Percentiles rank a stretch among this genome's conserved stretches.
Evolutionary conservation across 2,888 invertebrate genomes (phyloP).

Genomic region (Pachliopta kotzebuea): DNA sequence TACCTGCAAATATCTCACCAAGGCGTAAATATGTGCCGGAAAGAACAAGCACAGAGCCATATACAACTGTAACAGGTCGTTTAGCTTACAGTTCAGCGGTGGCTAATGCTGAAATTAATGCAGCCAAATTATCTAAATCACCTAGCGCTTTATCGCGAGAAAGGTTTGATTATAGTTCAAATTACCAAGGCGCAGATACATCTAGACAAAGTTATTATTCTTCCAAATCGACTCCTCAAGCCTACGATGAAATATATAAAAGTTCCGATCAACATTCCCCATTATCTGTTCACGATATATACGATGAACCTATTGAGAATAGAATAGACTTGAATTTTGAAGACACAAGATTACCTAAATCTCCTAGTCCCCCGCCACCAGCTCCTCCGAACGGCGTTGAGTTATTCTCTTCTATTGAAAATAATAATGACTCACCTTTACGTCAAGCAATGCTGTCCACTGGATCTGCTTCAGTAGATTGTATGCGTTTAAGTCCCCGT

Average conservation of each 20-base stretch:
- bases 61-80: conserved; percentile 83
- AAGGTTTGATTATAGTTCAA: conserved; percentile 79
- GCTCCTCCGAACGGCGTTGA: conserved; percentile 85
- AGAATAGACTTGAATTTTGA: conserved; percentile 72
- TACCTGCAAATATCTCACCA: conserved; percentile 80
- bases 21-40: conserved; percentile 80
- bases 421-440: conserved; percentile 53
- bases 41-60: conserved; percentile 81
- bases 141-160: conserved; percentile 79
- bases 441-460: conserved; percentile 61
- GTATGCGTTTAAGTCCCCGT: conserved; percentile 83
- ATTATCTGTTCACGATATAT: conserved; percentile 82
- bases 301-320: conserved; percentile 78
- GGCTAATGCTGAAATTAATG: conserved; percentile 82
- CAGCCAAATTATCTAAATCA: conserved; percentile 74
- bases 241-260: conserved; percentile 76
- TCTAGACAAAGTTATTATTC: conserved; percentile 64
- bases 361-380: conserved; percentile 90
- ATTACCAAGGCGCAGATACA: conserved; percentile 69
- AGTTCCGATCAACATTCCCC: conserved; percentile 82
- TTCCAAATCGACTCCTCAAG: conserved; percentile 58
- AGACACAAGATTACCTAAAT: conserved; percentile 70
- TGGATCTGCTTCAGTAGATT: conserved; percentile 57
- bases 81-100: conserved; percentile 85
- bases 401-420: conserved; percentile 69